Percentiles rank a stretch among this genome's conserved stretches.
These are phyloP conservation scores for Spatulosminthurus flaviceps DNA, from an alignment of 2,888 invertebrate species.

Conservation along the genomic window DNA sequence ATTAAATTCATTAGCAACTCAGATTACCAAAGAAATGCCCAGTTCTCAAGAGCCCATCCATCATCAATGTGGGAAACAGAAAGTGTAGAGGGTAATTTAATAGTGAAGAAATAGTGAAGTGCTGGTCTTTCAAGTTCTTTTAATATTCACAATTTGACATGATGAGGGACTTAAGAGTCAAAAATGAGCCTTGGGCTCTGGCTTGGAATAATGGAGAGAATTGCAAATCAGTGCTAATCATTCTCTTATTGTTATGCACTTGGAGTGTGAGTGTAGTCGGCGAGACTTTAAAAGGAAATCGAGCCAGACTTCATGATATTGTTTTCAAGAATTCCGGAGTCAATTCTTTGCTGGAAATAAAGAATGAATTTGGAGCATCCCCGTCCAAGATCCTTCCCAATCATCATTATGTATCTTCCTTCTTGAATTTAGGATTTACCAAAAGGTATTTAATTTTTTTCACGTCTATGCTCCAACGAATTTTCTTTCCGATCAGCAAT, in stretches of 20 bases:
- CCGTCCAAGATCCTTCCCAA: slow-evolving; percentile 59
- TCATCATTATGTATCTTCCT: slow-evolving; percentile 60
- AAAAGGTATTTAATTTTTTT: no score
- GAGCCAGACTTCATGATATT: slow-evolving; percentile 1
- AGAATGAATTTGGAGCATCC: slow-evolving; percentile 41
- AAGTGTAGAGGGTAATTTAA: no score
- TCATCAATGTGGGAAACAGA: not conserved
- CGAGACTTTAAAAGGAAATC: not conserved
- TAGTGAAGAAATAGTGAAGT: no score
- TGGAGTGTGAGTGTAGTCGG: slow-evolving; percentile 16
- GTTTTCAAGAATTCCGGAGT: slow-evolving; percentile 5
- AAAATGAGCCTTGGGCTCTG: not conserved
- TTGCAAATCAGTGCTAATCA: not conserved
- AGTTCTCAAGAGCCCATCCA: no score
- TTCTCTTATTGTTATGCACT: not conserved
- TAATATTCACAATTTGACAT: not conserved
- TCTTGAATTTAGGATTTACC: slow-evolving; percentile 58
- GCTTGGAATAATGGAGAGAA: not conserved
- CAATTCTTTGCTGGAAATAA: slow-evolving; percentile 38
- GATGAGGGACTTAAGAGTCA: not conserved
- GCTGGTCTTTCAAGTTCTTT: not conserved
- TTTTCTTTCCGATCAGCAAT: no score
- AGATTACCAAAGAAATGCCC: no score
- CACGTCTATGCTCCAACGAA: no score
- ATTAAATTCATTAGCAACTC: no score